Percentiles rank a stretch among this genome's conserved stretches.
Evolutionary conservation across 2,797 vertebrate species (phyloP).

Genomic region (Rhynchotus rufescens): DNA sequence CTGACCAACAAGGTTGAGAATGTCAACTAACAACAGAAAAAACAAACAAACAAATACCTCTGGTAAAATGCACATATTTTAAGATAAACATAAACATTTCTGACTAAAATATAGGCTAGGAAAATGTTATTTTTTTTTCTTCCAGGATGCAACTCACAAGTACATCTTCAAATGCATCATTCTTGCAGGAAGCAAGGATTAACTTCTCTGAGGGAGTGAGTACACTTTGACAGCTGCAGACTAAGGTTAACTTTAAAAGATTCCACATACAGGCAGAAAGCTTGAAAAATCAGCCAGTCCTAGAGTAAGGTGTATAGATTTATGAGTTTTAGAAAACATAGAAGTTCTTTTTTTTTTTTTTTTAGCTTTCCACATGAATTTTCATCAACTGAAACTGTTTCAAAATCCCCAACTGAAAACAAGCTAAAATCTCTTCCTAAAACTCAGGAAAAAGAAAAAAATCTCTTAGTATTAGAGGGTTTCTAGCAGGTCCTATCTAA

Average conservation of each 20-base stretch:
- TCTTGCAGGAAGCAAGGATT: neutral
- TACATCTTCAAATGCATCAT: neutral
- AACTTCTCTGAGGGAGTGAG: neutral
- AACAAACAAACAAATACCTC: neutral
- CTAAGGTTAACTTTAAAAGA: neutral
- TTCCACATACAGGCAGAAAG: neutral
- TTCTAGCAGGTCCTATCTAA: neutral
- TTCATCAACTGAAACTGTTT: neutral
- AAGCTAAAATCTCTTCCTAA: neutral
- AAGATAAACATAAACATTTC: neutral
- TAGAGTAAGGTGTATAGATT: neutral
- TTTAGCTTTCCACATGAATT: neutral
- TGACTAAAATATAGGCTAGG: neutral
- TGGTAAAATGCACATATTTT: neutral
- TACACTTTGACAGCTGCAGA: neutral
- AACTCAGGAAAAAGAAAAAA: neutral
- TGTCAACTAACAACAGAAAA: neutral
- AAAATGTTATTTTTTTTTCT: neutral
- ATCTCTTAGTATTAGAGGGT: neutral
- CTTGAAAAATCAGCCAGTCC: neutral
- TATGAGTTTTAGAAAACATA: neutral
- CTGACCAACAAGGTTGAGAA: neutral
- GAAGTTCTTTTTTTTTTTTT: neutral
- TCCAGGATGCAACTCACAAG: neutral
- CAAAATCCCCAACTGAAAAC: neutral